Base-by-base conservation (phyloP, 2,797 vertebrate genomes). In the Galaxias olidus region DNA sequence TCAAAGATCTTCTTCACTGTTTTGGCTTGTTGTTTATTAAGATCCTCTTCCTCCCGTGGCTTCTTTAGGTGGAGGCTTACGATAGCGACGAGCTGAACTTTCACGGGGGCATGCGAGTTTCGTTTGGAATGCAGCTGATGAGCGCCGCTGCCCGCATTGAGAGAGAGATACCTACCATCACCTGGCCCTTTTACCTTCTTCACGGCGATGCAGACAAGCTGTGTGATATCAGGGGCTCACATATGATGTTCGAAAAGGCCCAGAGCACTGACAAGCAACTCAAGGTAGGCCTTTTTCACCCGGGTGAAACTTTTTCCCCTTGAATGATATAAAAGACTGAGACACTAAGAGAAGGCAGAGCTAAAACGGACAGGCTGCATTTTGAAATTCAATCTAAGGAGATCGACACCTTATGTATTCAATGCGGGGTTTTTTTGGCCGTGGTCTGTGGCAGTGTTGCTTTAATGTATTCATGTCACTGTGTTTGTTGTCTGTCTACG, bases 171-270 rank as follows among this genome's bases (percentile, higher is more conserved):
- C 91, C 95, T 6, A 90, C 88, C 84, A 91, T 99, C 83, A 87
- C 81, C 18, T 88, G 96, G 89, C 97, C 97, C 41, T 91, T 99
- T 83, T 77, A 96, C 75, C 89, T 98, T 85, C 91, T 98, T 44
- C 98, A 99, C 0, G 97, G 98, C 1, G 94, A 94, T 0, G 87
- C 84, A 0, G 98, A 99, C 89, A 96, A 93, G 79, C 92, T 99
- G 54, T 98, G 96, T 0, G 93, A 98, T 73, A 94, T 98, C 88
- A 86, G 74, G 68, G 98, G 98, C n/a, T 94, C 98, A 18, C 91
- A 91, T 45, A 72, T 95, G 62, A 93, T 99, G 91, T 87, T 93
- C 73, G 93, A 96, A n/a, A 91, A 88, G 0, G 88, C 93, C 56
- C 84, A 78, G n/a, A 97, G 94, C 72, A 80, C 91, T 18, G 97